Evolutionary conservation across 2,797 vertebrate species (phyloP).

Genomic region (Sandelia bainsii): DNA sequence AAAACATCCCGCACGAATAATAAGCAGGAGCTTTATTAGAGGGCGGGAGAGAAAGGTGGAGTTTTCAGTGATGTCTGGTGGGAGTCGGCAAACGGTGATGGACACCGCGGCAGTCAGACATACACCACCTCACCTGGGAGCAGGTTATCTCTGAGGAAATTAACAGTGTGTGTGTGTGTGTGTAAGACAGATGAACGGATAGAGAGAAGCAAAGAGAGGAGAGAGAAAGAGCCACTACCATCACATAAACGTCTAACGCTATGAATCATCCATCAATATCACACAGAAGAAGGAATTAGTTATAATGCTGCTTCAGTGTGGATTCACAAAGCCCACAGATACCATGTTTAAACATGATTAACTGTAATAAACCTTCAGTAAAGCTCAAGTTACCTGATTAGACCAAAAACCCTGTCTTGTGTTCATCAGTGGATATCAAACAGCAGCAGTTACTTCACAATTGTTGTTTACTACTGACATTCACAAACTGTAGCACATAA

Average conservation of each 20-base stretch:
- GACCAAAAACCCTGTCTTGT: slow-evolving; percentile 27
- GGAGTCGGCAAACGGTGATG: slow-evolving; percentile 12
- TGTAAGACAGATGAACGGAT: not conserved
- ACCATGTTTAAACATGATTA: slow-evolving; percentile 64
- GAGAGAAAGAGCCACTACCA: slow-evolving; percentile 16
- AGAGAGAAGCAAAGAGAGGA: not conserved
- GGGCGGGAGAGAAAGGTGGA: slow-evolving; percentile 2
- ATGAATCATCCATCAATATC: slow-evolving; percentile 60
- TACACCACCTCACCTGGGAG: slow-evolving; percentile 38
- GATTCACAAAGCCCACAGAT: slow-evolving; percentile 53
- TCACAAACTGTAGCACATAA: slow-evolving; percentile 5
- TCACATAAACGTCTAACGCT: slow-evolving; percentile 16
- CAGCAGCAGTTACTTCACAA: slow-evolving; percentile 44
- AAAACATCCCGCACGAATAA: slow-evolving; percentile 66
- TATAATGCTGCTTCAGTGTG: slow-evolving; percentile 52
- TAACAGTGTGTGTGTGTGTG: slow-evolving; percentile 13
- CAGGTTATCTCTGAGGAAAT: slow-evolving; percentile 60
- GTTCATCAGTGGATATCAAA: slow-evolving; percentile 27
- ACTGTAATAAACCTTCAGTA: slow-evolving; percentile 62
- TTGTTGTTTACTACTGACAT: slow-evolving; percentile 20
- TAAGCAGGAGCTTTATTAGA: slow-evolving; percentile 48
- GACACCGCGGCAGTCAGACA: slow-evolving; percentile 45
- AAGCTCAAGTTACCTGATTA: slow-evolving; percentile 60
- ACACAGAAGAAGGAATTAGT: slow-evolving; percentile 53
- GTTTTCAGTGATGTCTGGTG: not conserved